These are phyloP conservation scores for Oreortyx pictus DNA, from an alignment of 2,797 vertebrate genomes.

Conservation along the genomic window DNA sequence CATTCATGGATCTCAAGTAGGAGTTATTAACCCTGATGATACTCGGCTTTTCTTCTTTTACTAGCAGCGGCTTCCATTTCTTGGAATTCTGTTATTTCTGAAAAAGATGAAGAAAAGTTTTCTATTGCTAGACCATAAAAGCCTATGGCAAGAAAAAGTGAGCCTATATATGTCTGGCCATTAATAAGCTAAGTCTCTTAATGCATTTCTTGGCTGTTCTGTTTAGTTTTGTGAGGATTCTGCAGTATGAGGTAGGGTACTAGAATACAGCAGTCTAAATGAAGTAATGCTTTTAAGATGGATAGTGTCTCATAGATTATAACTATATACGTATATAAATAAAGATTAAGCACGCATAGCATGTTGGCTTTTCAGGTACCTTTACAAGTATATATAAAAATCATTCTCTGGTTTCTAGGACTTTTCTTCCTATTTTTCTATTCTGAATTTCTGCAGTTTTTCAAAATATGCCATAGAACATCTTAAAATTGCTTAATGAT, in stretches of 20 bases:
- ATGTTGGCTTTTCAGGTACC: neutral
- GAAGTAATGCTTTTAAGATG: neutral
- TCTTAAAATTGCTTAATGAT: neutral
- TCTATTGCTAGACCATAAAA: conserved; percentile 33
- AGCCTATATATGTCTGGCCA: neutral
- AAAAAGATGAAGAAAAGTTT: conserved; percentile 76
- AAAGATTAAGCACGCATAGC: neutral
- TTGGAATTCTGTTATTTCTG: conserved; percentile 75
- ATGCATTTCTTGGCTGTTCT: neutral
- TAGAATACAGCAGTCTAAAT: neutral
- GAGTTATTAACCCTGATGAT: conserved; percentile 33
- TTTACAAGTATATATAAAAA: conserved; percentile 19
- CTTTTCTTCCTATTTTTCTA: neutral
- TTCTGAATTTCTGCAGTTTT: neutral
- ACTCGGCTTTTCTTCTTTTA: conserved; percentile 65
- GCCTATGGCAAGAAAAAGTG: conserved; percentile 8
- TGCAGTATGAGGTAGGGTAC: neutral
- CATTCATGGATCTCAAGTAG: conserved; percentile 71
- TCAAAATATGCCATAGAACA: neutral
- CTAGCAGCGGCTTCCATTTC: conserved; percentile 57
- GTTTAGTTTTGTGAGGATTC: neutral
- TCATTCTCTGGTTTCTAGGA: neutral
- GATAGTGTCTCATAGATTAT: neutral
- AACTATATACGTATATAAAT: neutral
- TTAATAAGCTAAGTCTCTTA: conserved; percentile 20